A percentile compares a stretch with the other conserved stretches of the same genome.
Conservation (phyloP, 2,797 vertebrate species). For the Melanotaenia maccullochi region DNA sequence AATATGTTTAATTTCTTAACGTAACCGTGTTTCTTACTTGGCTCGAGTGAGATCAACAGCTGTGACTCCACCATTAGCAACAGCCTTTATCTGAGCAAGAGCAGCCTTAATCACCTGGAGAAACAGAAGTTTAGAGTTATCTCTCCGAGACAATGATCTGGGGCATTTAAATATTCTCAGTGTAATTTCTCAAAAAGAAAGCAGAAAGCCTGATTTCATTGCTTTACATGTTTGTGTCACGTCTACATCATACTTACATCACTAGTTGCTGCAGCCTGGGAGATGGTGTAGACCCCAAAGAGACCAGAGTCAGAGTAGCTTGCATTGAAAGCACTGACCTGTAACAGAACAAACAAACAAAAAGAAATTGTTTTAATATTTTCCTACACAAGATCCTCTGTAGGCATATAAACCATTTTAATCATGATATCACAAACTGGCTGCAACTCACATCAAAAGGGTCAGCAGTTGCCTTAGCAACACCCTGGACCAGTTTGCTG, state of each 20-base stretch:
- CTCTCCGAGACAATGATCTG: neutral
- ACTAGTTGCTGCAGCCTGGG: slow-evolving; percentile 81
- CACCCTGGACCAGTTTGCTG: slow-evolving; percentile 85
- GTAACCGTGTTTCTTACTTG: slow-evolving; percentile 86
- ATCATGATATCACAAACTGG: slow-evolving; percentile 5
- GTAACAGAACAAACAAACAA: slow-evolving; percentile 5
- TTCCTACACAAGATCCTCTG: neutral
- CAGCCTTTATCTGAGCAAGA: slow-evolving; percentile 86
- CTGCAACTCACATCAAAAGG: slow-evolving; percentile 91
- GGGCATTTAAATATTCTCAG: neutral
- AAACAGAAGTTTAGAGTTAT: neutral
- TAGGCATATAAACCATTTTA: neutral
- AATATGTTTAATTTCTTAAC: neutral
- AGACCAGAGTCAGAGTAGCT: slow-evolving; percentile 95
- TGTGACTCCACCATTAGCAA: slow-evolving; percentile 88
- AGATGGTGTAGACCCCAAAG: slow-evolving; percentile 92
- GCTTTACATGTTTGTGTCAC: neutral
- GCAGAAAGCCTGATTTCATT: neutral
- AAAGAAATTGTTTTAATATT: neutral
- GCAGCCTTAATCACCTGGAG: slow-evolving; percentile 92
- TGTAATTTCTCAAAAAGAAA: neutral
- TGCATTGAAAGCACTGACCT: slow-evolving; percentile 91
- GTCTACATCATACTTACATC: slow-evolving; percentile 83
- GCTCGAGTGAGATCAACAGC: slow-evolving; percentile 87
- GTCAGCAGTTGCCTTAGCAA: slow-evolving; percentile 84